Evolutionary conservation across 2,113 vertebrate species (phyloP).

Genomic region (Pedionomus torquatus): DNA sequence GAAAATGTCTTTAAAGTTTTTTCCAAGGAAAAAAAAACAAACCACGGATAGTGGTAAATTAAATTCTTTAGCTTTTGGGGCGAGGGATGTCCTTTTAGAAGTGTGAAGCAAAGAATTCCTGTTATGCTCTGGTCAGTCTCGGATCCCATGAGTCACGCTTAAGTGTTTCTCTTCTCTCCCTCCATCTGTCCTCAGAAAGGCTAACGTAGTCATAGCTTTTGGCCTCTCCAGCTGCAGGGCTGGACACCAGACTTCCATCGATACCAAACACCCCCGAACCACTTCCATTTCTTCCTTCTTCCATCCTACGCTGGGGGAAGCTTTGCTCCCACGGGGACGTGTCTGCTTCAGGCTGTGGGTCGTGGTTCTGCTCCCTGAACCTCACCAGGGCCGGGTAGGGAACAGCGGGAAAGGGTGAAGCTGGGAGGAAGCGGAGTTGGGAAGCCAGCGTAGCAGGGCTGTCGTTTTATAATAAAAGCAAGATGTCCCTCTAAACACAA

Average conservation of each 20-base stretch:
- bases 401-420: neutral
- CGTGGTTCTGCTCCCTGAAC: neutral
- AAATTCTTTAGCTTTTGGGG: neutral
- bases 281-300: neutral
- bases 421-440: neutral
- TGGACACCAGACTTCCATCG: neutral
- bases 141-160: conserved; percentile 36
- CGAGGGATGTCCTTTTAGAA: conserved; percentile 23
- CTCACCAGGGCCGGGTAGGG: neutral
- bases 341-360: neutral
- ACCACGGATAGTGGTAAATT: neutral
- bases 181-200: neutral
- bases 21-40: neutral
- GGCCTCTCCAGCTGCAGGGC: neutral
- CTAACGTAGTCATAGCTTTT: neutral
- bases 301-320: neutral
- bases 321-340: neutral
- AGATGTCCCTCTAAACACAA: neutral
- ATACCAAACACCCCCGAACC: neutral
- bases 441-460: neutral
- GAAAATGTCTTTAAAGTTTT: neutral
- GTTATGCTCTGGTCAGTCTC: neutral
- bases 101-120: conserved; percentile 54
- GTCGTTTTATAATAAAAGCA: neutral
- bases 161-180: conserved; percentile 29